Evolutionary conservation across 2,888 invertebrate species (phyloP), one percentile per base, ranked within the genome.

Genomic region (Melieria picta): DNA sequence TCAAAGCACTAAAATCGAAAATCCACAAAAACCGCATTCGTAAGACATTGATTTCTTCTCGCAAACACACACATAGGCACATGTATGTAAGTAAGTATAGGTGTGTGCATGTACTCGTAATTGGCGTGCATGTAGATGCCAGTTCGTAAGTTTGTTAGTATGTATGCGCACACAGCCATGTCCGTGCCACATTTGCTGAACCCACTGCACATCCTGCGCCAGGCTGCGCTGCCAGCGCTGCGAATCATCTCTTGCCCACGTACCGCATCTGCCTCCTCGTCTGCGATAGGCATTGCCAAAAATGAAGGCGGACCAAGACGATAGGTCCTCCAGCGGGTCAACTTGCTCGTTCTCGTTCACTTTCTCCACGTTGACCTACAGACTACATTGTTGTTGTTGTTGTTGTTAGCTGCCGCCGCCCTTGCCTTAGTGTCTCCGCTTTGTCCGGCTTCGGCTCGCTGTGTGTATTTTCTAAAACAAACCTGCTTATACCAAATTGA

Each of bases 1-100:
- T 45, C 16, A 30, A 69, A 55, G 56, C 56, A 63, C 57, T 7
- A 60, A 72, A 56, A 65, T 65, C 69, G 65, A 72, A 69, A 72
- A 72, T 66, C 66, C 72, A 72, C 72, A 72, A 69, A 69, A 72
- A 69, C 72, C 72, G 58, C 69, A 72, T 62, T 62, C 65, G 72
- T 65, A 62, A 63, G 69, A 69, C 63, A 63, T 52, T 48, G 69
- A 69, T 63, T 69, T 56, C 62, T 60, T 67, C 57, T 42, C 45
- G 11, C 16, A 60, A 7, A 47, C 43, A 63, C 42, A 57, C 55
- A 43, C 11, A 13, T 4, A 6, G 3, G 5, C 46, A 65, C 43
- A 60, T 10, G 4, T 50, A 4, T 7, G 43, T 43, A 58, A 11
- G 13, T 30, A 47, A 7, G 45, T n/a, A 43, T 45, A 43, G 5